These are phyloP conservation scores for Lasioglossum pauxillum DNA, from an alignment of 2,888 invertebrate species.

Conservation along the genomic window DNA sequence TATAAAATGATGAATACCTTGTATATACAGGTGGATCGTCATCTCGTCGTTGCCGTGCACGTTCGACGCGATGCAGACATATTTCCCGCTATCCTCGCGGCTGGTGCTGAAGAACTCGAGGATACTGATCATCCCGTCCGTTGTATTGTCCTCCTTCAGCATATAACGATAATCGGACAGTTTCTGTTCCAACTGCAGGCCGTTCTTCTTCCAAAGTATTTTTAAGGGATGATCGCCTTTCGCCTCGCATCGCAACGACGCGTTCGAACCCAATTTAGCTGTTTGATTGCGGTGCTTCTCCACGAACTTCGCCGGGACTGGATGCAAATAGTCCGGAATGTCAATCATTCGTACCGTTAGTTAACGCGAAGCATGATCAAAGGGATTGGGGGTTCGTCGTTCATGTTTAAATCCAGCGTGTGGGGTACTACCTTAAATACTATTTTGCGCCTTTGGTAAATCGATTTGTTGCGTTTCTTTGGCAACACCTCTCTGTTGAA, in stretches of 20 bases:
- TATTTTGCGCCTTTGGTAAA: not conserved
- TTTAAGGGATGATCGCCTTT: conserved; percentile 95
- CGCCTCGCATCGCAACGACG: conserved; percentile 91
- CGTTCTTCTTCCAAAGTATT: conserved; percentile 93
- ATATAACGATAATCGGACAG: conserved; percentile 82
- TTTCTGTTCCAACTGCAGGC: conserved; percentile 83
- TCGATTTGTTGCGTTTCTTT: not conserved
- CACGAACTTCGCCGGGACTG: conserved; percentile 93
- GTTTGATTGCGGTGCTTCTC: conserved; percentile 87
- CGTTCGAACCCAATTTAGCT: conserved; percentile 81
- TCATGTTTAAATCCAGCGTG: not conserved
- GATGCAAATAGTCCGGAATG: conserved; percentile 56
- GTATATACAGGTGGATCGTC: conserved; percentile 95
- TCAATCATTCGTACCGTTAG: not conserved
- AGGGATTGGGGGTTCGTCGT: not conserved
- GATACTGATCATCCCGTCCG: conserved; percentile 91
- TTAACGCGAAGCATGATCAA: not conserved
- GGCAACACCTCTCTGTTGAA: not conserved
- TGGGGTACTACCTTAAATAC: not conserved
- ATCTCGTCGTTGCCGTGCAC: conserved; percentile 96
- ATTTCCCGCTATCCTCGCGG: conserved; percentile 94
- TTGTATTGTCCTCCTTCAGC: conserved; percentile 81
- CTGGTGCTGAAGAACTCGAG: conserved; percentile 93
- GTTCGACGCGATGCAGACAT: conserved; percentile 95
- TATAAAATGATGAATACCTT: conserved; percentile 87